Evolutionary conservation across 2,888 invertebrate species (phyloP).

Genomic region (Poecilus cupreus): DNA sequence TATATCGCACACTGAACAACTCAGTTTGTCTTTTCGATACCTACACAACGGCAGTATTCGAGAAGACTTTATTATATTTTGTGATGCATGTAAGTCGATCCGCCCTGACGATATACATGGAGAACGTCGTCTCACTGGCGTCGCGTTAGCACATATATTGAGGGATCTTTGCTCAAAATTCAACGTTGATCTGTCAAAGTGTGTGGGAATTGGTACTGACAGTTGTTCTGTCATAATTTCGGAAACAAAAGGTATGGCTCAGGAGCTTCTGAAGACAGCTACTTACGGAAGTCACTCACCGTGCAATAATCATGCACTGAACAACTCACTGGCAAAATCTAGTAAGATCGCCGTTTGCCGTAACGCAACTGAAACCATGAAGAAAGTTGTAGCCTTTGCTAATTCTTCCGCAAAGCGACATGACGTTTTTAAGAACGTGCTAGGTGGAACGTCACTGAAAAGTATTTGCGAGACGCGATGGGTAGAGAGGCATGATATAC

Average conservation of each 20-base stretch:
- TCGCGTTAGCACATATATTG: conserved; percentile 63
- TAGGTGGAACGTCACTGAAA: conserved; percentile 60
- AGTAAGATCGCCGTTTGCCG: conserved; percentile 62
- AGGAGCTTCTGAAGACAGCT: conserved; percentile 63
- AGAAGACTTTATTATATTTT: conserved; percentile 64
- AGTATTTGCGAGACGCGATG: conserved; percentile 61
- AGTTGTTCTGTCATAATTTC: conserved; percentile 66
- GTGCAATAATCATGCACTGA: conserved; percentile 65
- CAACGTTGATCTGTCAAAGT: conserved; percentile 61
- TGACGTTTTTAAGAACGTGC: conserved; percentile 59
- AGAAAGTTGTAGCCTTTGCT: conserved; percentile 62
- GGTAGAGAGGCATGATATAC: conserved; percentile 63
- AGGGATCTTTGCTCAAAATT: conserved; percentile 63
- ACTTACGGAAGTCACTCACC: conserved; percentile 63
- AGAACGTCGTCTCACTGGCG: conserved; percentile 63
- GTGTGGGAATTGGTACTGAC: conserved; percentile 64
- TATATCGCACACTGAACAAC: conserved; percentile 63
- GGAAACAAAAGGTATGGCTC: conserved; percentile 65
- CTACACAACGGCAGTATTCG: conserved; percentile 58
- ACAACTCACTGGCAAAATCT: conserved; percentile 64
- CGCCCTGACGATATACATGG: conserved; percentile 55
- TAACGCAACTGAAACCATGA: conserved; percentile 63
- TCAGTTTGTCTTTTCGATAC: conserved; percentile 63
- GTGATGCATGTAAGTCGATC: conserved; percentile 62
- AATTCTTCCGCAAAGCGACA: conserved; percentile 63